Base-by-base conservation (phyloP, 2,888 invertebrate genomes). In the Tetragonisca angustula region DNA sequence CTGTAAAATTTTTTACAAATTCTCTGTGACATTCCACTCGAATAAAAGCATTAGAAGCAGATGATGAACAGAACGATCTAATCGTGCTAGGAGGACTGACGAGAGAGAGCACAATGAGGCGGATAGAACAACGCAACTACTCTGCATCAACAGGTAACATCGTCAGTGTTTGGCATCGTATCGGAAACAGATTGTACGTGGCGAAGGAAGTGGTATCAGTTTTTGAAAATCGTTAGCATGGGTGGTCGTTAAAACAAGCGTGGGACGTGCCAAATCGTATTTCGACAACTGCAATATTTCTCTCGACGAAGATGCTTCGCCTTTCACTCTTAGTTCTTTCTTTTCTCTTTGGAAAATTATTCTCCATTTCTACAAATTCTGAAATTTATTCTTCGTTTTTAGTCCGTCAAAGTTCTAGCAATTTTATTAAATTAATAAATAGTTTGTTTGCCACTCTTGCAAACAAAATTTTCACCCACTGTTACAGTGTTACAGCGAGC, bases 91-190 rank as follows among this genome's bases (percentile, higher is more conserved):
- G n/a, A 27, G 24, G 24, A 68, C 27, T 21, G 68, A 32, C 24
- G 27, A 36, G 49, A 36, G 49, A 27, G 43, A 27, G 36, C 50
- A 9, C 24, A 17, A 70, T 13, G 36, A 21, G 54, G 54, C 21
- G 62, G 70, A 36, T 36, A 49, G 71, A 69, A 54, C 61, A 49
- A 27, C 19, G 49, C 69, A 56, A 74, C 27, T 64, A 70, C 27
- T 69, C 50, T 32, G 64, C 52, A 79, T 81, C 81, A 81, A 81
- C 81, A 81, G 81, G 81, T 81, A 59, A 74, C 27, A 62, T 77
- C 69, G 64, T 43, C 65, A 71, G 24, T 6, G 56, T n/a, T 56
- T 69, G 70, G 56, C 81, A 65, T 59, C 70, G 59, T 65, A 27
- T 52, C 6, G 24, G 17, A 24, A 72, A 27, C 61, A 70, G 54